Conservation (phyloP, 2,888 invertebrate species). For the Loripinus fragilis region DNA sequence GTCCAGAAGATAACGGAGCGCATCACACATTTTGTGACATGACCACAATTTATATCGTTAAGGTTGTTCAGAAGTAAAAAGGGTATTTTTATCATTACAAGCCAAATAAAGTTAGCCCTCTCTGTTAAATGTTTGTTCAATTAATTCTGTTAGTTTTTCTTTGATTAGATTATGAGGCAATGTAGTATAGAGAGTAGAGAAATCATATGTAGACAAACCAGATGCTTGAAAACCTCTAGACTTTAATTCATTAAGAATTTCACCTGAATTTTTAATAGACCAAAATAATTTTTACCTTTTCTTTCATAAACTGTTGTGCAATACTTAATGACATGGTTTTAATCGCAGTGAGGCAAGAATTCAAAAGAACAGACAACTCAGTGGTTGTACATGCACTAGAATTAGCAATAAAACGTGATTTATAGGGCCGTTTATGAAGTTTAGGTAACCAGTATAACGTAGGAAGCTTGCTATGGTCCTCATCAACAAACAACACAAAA, state of each 20-base stretch:
- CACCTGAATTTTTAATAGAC: neutral
- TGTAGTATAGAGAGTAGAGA: neutral
- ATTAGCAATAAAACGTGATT: neutral
- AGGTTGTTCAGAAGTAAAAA: no score
- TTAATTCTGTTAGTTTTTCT: no score
- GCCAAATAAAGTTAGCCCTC: no score
- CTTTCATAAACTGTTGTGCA: neutral
- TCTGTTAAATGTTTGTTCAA: no score
- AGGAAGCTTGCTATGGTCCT: neutral
- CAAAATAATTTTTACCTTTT: neutral
- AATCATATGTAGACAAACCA: neutral
- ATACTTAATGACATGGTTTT: neutral
- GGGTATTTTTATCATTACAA: no score
- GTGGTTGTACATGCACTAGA: neutral
- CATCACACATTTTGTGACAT: no score
- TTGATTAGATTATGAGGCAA: neutral
- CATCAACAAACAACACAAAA: neutral
- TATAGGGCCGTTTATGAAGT: slow-evolving; percentile 3
- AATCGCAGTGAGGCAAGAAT: neutral
- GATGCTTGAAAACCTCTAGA: neutral
- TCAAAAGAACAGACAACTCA: neutral
- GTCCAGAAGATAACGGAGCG: neutral
- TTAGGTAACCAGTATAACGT: slow-evolving; percentile 2
- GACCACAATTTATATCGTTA: no score
- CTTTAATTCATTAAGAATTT: neutral